phyloP scores from a whole-genome alignment of 2,113 vertebrate genomes.

The Pandion haliaetus region DNA sequence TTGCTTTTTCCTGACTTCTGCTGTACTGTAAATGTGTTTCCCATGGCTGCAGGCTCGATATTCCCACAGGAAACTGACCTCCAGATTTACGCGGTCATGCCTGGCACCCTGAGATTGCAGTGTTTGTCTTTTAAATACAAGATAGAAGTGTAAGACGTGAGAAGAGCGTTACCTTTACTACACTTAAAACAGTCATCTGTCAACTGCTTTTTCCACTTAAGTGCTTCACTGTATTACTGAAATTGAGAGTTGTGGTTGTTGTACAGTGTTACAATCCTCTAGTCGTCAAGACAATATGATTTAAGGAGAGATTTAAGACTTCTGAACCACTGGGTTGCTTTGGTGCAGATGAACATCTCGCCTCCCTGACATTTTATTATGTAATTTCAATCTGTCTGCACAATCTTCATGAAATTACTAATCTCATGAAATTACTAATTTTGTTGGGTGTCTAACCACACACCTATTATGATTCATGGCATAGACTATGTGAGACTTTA shows the following conservation, averaged over 20 bases:
- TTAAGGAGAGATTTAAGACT: not conserved
- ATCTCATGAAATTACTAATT: not conserved
- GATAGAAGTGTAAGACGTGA: not conserved
- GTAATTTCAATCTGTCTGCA: not conserved
- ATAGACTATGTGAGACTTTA: not conserved
- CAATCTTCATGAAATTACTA: not conserved
- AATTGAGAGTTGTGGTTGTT: constrained; percentile 1
- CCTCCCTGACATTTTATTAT: not conserved
- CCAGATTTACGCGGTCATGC: not conserved
- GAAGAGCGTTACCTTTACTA: not conserved
- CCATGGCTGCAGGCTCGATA: constrained; percentile 14
- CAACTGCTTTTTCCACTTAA: constrained; percentile 25
- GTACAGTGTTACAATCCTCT: not conserved
- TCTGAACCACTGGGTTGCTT: not conserved
- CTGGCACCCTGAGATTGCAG: constrained; percentile 5
- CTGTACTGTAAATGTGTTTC: constrained; percentile 27
- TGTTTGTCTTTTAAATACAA: constrained; percentile 4
- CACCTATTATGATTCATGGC: not conserved
- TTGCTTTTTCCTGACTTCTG: constrained; percentile 33
- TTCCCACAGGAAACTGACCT: constrained; percentile 61
- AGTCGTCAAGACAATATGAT: not conserved
- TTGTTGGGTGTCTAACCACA: not conserved
- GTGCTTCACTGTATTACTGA: not conserved
- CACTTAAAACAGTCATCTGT: constrained; percentile 14
- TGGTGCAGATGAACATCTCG: not conserved